A percentile compares a stretch with the other conserved stretches of the same genome.
Evolutionary conservation across 2,888 invertebrate species (phyloP).

Genomic region (Hemithea aestivaria): DNA sequence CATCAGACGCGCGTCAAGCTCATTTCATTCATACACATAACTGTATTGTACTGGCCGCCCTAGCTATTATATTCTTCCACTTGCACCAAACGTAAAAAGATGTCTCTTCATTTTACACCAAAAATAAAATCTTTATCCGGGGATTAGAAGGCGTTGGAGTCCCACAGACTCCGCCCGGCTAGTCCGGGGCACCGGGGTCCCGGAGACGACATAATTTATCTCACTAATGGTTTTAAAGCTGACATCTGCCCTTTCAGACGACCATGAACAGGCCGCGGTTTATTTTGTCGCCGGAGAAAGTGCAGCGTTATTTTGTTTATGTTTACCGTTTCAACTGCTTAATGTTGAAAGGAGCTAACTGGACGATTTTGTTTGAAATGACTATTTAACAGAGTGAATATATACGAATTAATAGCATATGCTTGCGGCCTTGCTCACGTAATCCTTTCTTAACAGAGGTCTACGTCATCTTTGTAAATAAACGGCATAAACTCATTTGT

Average conservation of each 20-base stretch:
- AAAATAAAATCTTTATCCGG: conserved; percentile 70
- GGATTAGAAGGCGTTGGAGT: conserved; percentile 41
- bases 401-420: too few species aligned
- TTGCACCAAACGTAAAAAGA: conserved; percentile 37
- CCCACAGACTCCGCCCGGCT: conserved; percentile 2
- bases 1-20: too few species aligned
- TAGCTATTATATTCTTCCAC: conserved; percentile 4
- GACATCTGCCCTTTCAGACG: conserved; percentile 64
- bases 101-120: conserved; percentile 69
- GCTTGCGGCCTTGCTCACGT: too few species aligned
- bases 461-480: too few species aligned
- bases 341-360: too few species aligned
- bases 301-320: conserved; percentile 30
- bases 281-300: conserved; percentile 35
- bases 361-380: too few species aligned
- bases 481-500: too few species aligned
- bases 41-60: not conserved
- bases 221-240: conserved; percentile 69
- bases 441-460: too few species aligned
- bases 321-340: conserved; percentile 26
- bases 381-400: too few species aligned
- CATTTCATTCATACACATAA: too few species aligned
- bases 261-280: conserved; percentile 36
- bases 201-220: conserved; percentile 52
- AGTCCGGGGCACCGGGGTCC: conserved; percentile 20